A percentile compares a stretch with the other conserved stretches of the same genome.
phyloP scores from a whole-genome alignment of 37 sponge, comb jelly and placozoan genomes.

The Chondrosia reniformis region DNA sequence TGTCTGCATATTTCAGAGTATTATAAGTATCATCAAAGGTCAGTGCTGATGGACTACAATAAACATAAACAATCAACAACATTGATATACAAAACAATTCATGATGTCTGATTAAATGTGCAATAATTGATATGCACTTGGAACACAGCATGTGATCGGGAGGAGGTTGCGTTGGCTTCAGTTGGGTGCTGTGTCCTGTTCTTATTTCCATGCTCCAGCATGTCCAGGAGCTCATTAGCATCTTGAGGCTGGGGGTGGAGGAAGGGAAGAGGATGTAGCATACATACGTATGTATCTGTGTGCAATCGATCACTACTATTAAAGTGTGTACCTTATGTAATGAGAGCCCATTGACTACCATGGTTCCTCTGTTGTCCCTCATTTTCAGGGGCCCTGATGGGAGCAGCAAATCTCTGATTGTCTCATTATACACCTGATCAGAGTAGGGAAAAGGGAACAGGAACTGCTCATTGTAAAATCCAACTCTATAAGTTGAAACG shows the following conservation, averaged over 20 bases:
- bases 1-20: too few species aligned
- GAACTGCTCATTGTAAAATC: too few species aligned
- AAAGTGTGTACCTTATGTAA: slow-evolving; percentile 4
- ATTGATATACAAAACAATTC: too few species aligned
- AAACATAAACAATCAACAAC: too few species aligned
- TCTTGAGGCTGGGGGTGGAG: slow-evolving; percentile 48
- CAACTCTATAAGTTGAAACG: too few species aligned
- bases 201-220: slow-evolving; percentile 83
- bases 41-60: too few species aligned
- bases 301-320: neutral
- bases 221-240: slow-evolving; percentile 84
- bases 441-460: too few species aligned
- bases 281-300: too few species aligned
- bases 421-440: slow-evolving; percentile 97
- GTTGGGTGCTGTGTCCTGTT: slow-evolving; percentile 97
- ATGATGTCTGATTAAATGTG: too few species aligned
- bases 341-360: slow-evolving; percentile 38
- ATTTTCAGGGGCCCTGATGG: slow-evolving; percentile 62
- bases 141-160: slow-evolving; percentile 97
- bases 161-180: slow-evolving; percentile 91
- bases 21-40: too few species aligned
- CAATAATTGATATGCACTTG: slow-evolving; percentile 81
- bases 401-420: slow-evolving; percentile 79
- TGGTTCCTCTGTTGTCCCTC: slow-evolving; percentile 61
- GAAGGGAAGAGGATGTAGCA: too few species aligned